Percentiles rank a stretch among this genome's conserved stretches.
These are phyloP conservation scores for Macaria liturata DNA, from an alignment of 2,888 invertebrate species.

Conservation along the genomic window DNA sequence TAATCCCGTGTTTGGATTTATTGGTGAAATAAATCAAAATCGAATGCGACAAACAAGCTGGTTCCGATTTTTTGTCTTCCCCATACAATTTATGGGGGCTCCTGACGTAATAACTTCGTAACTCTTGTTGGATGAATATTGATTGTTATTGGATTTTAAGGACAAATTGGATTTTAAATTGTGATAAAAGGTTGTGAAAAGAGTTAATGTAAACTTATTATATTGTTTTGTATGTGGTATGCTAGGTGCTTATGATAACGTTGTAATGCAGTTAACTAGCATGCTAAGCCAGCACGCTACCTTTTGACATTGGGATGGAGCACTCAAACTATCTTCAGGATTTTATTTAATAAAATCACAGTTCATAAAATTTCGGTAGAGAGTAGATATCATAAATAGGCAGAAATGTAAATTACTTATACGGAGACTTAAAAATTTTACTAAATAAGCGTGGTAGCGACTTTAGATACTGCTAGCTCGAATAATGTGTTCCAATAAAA, in stretches of 20 bases:
- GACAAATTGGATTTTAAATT: constrained; percentile 12
- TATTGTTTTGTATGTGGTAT: too few species aligned
- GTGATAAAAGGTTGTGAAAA: not conserved
- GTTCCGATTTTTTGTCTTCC: constrained; percentile 53
- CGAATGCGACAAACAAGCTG: constrained; percentile 61
- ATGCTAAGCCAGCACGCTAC: too few species aligned
- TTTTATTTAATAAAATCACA: too few species aligned
- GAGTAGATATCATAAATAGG: too few species aligned
- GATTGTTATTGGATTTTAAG: constrained; percentile 19
- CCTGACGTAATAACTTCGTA: constrained; percentile 41
- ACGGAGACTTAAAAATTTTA: not conserved
- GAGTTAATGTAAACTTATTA: not conserved
- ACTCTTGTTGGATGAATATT: constrained; percentile 37
- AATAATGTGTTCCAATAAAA: too few species aligned
- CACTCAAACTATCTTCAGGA: too few species aligned
- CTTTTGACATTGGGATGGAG: too few species aligned
- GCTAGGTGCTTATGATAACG: not conserved
- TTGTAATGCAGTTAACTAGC: not conserved
- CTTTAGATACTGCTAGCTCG: too few species aligned
- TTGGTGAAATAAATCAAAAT: constrained; percentile 74
- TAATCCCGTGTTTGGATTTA: constrained; percentile 75
- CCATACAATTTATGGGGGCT: constrained; percentile 46
- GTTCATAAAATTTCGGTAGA: too few species aligned
- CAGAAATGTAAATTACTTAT: not conserved
- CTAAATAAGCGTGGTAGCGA: too few species aligned